Conservation (phyloP, 2,113 vertebrate genomes). For the Gymnocephalus cernua region DNA sequence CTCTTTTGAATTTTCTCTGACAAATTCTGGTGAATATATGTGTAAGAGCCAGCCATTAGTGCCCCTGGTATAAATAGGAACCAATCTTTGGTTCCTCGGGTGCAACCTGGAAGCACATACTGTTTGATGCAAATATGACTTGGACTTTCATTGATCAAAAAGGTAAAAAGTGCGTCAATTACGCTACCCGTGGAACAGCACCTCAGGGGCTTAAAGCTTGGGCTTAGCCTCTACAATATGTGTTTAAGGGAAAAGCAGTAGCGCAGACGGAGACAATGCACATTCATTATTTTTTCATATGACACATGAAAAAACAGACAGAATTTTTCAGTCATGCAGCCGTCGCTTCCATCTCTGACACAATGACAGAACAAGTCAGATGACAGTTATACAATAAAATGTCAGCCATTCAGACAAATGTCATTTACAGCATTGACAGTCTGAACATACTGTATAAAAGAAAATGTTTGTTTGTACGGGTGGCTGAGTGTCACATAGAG, state of each 20-base stretch:
- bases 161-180: too few species aligned
- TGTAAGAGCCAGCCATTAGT: too few species aligned
- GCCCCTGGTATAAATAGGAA: too few species aligned
- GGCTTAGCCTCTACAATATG: too few species aligned
- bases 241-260: constrained; percentile 1
- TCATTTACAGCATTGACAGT: constrained; percentile 15
- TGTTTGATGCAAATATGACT: too few species aligned
- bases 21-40: background rate
- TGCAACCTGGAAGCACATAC: too few species aligned
- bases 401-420: constrained; percentile 57
- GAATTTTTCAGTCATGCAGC: constrained; percentile 32
- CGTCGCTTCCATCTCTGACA: constrained; percentile 18
- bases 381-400: constrained; percentile 37
- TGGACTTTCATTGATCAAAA: too few species aligned
- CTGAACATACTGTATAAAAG: constrained; percentile 16
- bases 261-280: constrained; percentile 20
- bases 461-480: constrained; percentile 23
- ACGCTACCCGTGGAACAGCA: too few species aligned
- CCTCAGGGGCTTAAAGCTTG: too few species aligned
- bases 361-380: constrained; percentile 38
- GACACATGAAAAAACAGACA: background rate
- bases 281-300: background rate
- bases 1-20: background rate
- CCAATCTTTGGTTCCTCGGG: too few species aligned
- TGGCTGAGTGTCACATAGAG: background rate